Base-by-base conservation (phyloP, 1,140 invertebrate genomes). In the Rhyzopertha dominica region DNA sequence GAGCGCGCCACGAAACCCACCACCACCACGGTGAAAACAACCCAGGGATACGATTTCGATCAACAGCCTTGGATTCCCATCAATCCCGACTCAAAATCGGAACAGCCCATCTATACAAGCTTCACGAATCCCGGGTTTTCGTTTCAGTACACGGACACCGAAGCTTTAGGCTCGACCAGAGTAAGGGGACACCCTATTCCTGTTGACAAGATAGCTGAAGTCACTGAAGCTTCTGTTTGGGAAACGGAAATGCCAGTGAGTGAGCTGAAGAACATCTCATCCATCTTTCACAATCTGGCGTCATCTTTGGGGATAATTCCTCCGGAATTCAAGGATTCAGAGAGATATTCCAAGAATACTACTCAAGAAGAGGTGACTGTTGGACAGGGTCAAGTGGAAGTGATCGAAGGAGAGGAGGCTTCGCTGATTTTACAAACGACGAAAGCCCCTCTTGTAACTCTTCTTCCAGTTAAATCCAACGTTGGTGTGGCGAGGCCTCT, bases 381-480 rank as follows among this genome's bases (percentile, higher is more conserved):
- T 40, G 62, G 59, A 5, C 54, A 62, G 44, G 67, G 67, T 3
- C 61, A 64, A 29, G 66, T 61, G 24, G 67, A 69, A 56, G 53
- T 63, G 3, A 57, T 66, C 28, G 57, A 60, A 19, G 51, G 46
- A n/a, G 62, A 65, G 32, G 61, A 67, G 40, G 57, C 62, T 39
- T 44, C 56, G 14, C 44, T 67, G 7, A 48, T 62, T 34, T 45
- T 44, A 28, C 48, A 71, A 42, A 72, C 73, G 7, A 72, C 72
- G 23, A 71, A 66, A 56, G 67, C 72, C 55, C 62, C 69, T 4
- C 54, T 78, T 18, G 75, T 78, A 8, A 80, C 78, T 18, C 59
- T 80, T 44, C 58, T 78, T 43, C 78, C 78, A n/a, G 76, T 75
- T 16, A 76, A 77, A 62, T 79, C 78, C 5, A 79, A 80, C 61